A percentile compares a stretch with the other conserved stretches of the same genome.
Evolutionary conservation across 64 coral and sea anemone genomes (phyloP).

Genomic region (Stichodactyla helianthus): DNA sequence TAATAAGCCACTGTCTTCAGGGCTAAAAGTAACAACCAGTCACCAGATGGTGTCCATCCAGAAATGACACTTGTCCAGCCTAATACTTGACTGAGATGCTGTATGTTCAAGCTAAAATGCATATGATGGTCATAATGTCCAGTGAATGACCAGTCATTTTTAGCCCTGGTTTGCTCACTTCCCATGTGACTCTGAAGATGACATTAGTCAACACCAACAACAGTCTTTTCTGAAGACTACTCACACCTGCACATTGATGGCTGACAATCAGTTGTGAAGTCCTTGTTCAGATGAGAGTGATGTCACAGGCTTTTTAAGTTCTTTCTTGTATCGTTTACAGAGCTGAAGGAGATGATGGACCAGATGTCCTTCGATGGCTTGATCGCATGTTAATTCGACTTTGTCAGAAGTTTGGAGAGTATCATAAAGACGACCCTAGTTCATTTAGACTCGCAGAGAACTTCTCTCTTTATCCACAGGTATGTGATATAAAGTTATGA

Average conservation of each 20-base stretch:
- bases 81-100: too few relatives aligned
- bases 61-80: too few relatives aligned
- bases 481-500: not conserved
- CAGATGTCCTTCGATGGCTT: slow-evolving; percentile 94
- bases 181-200: too few relatives aligned
- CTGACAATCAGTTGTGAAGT: not conserved
- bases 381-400: slow-evolving; percentile 98
- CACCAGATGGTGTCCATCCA: too few relatives aligned
- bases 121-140: too few relatives aligned
- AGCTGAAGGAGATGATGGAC: slow-evolving; percentile 91
- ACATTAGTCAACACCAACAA: too few relatives aligned
- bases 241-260: not conserved
- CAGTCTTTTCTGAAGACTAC: too few relatives aligned
- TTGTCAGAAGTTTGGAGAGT: slow-evolving; percentile 99
- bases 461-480: slow-evolving; percentile 96
- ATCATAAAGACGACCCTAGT: slow-evolving; percentile 88
- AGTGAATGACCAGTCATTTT: too few relatives aligned
- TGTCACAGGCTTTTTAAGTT: not conserved
- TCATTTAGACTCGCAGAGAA: slow-evolving; percentile 95
- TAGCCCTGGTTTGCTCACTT: too few relatives aligned
- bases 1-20: too few relatives aligned
- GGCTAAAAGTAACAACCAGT: too few relatives aligned
- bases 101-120: too few relatives aligned
- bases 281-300: not conserved
- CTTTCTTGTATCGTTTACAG: not conserved